Base-by-base conservation (phyloP, 2,113 vertebrate species). In the Cariama cristata region DNA sequence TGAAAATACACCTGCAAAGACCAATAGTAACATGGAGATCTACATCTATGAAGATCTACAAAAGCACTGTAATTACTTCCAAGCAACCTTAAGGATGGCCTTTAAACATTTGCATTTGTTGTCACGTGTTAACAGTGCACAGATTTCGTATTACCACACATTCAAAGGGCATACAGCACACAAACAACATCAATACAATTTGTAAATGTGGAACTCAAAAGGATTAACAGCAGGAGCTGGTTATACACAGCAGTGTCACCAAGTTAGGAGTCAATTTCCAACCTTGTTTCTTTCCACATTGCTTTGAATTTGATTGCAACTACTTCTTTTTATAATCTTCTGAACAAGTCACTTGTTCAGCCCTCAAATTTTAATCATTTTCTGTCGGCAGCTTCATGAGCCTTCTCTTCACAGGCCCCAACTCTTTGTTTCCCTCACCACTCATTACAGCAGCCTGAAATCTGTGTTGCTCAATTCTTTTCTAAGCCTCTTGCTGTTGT, bases 51-150 rank as follows among this genome's bases (percentile, higher is more conserved):
- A 42, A 44, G 27, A 74, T 53, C 85, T 60, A 14, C 18, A 59
- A 94, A 89, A 89, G 64, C 45, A 86, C 38, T 85, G 60, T 45
- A 93, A 91, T 92, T 88, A 91, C 75, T 87, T 72, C 6, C 50
- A 87, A 94, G 86, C 26, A 96, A 90, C 72, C 69, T 58, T 56
- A 86, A 94, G 86, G 79, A 71, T 32, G 11, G 44, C 35, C 33
- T 88, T 90, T 71, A 79, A 91, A 94, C 81, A 92, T 14, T 66
- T 88, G 79, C 74, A 60, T 92, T 95, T 94, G 74, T 89, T 60
- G 42, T 63, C 66, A 94, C 11, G 5, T 35, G 26, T 68, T 95
- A 71, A 44, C 21, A 19, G 58, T 47, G 27, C 42, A 81, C 59
- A 90, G 82, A 94, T 95, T 95, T 95, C 82, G 30, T 76, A 93